Percentiles rank a stretch among this genome's conserved stretches.
These are phyloP conservation scores for Penaeus indicus DNA, from an alignment of 1,140 invertebrate species.

Conservation along the genomic window DNA sequence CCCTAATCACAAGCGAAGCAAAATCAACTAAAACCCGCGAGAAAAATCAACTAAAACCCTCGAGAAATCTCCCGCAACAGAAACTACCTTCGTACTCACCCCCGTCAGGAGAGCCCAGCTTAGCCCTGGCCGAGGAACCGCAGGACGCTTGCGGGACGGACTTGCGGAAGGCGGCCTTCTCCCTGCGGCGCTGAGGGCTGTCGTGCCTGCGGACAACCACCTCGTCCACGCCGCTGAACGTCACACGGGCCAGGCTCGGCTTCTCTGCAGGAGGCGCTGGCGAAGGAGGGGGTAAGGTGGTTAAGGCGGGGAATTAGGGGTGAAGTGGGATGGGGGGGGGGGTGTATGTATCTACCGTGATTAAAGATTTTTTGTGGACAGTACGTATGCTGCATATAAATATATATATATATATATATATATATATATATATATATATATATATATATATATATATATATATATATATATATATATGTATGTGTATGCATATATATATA, in stretches of 20 bases:
- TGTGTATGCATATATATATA: neutral
- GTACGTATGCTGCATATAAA: too few species aligned
- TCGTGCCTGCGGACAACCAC: constrained; percentile 21
- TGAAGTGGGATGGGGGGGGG: neutral
- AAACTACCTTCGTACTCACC: constrained; percentile 9
- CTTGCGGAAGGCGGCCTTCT: constrained; percentile 31
- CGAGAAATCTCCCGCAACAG: neutral
- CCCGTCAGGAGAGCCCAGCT: constrained; percentile 49
- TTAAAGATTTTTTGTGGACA: too few species aligned
- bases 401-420: too few species aligned
- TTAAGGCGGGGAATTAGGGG: neutral
- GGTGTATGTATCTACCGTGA: neutral
- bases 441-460: too few species aligned
- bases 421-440: too few species aligned
- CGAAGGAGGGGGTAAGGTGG: neutral
- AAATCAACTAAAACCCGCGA: neutral
- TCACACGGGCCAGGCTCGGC: constrained; percentile 8
- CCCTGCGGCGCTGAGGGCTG: constrained; percentile 42
- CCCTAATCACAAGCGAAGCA: too few species aligned
- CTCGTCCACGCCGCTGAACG: constrained; percentile 41
- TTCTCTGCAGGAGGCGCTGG: constrained; percentile 6
- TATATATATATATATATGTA: neutral
- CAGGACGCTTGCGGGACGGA: constrained; percentile 45
- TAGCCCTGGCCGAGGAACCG: constrained; percentile 29
- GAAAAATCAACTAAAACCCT: neutral